Conservation (phyloP, 2,888 invertebrate genomes). For the Melinaea menophilus region DNA sequence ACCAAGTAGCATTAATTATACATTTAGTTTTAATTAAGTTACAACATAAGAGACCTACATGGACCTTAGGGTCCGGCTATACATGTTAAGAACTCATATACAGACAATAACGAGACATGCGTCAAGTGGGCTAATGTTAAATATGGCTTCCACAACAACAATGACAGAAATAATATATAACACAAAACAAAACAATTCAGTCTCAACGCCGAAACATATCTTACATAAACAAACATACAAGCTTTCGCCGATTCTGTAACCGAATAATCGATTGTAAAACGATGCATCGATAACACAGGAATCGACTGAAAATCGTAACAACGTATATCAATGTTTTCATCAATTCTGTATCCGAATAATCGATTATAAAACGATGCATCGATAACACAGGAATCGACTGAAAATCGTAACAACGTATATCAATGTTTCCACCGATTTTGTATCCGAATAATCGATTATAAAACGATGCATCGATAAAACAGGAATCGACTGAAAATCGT, state of each 20-base stretch:
- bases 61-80: slow-evolving; percentile 72
- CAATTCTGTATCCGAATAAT: slow-evolving; percentile 25
- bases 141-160: slow-evolving; percentile 54
- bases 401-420: slow-evolving; percentile 21
- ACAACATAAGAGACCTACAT: slow-evolving; percentile 57
- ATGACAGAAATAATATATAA: slow-evolving; percentile 73
- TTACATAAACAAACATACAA: slow-evolving; percentile 55
- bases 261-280: slow-evolving; percentile 16
- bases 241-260: slow-evolving; percentile 35
- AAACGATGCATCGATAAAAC: slow-evolving; percentile 26
- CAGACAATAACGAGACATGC: slow-evolving; percentile 51
- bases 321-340: slow-evolving; percentile 13
- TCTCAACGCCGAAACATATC: slow-evolving; percentile 72
- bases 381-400: slow-evolving; percentile 32
- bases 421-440: slow-evolving; percentile 16
- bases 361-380: slow-evolving; percentile 15
- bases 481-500: slow-evolving; percentile 29
- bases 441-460: slow-evolving; percentile 23
- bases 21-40: slow-evolving; percentile 67
- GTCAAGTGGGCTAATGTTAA: slow-evolving; percentile 30
- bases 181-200: slow-evolving; percentile 77
- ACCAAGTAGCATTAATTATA: slow-evolving; percentile 71
- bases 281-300: slow-evolving; percentile 31
- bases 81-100: slow-evolving; percentile 69
- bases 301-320: slow-evolving; percentile 26